Evolutionary conservation across 2,113 vertebrate genomes (phyloP), one percentile per base, ranked within the genome.

Genomic region (Acanthochromis polyacanthus): DNA sequence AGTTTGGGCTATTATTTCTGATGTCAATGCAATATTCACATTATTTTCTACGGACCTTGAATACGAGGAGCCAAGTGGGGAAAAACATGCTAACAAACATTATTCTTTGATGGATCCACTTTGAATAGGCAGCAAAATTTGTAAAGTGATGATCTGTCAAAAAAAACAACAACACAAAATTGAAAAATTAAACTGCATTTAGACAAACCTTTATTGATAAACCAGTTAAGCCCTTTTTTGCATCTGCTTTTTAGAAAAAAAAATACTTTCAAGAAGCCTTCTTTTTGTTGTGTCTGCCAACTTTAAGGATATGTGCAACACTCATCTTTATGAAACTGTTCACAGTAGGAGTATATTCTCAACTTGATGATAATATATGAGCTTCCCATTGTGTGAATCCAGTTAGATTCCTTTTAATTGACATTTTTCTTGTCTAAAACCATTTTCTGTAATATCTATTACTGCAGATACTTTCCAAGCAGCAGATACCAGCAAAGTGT

Each of bases 381-480:
- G 25, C 40, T 32, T 36, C n/a, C 19, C n/a, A 48, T 20, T 28
- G 8, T 20, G 53, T 46, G 10, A n/a, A 78, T 45, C 14, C 4
- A 57, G 22, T 53, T 38, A 50, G 43, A 16, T 56, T 11, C 10
- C 38, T 40, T 40, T 40, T 10, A 40, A 40, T 11, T 40, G 10
- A 40, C 9, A 40, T 10, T 79, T 59, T 16, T 32, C 40, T 56
- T 79, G 60, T 77, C 52, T 48, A 75, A 50, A 74, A 59, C 30
- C 20, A 12, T 40, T 55, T 48, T 75, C 71, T 60, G 56, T 43
- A 36, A 36, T 36, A 36, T 36, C 32, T 36, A 78, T 69, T 50
- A 15, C 20, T 57, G 32, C 14, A 4, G 59, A 43, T 71, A 19
- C n/a, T 77, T 68, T 40, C 36, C 30, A 63, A 74, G 9, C 51